Conservation (phyloP, 2,888 invertebrate species). For the Synergus gifuensis region DNA sequence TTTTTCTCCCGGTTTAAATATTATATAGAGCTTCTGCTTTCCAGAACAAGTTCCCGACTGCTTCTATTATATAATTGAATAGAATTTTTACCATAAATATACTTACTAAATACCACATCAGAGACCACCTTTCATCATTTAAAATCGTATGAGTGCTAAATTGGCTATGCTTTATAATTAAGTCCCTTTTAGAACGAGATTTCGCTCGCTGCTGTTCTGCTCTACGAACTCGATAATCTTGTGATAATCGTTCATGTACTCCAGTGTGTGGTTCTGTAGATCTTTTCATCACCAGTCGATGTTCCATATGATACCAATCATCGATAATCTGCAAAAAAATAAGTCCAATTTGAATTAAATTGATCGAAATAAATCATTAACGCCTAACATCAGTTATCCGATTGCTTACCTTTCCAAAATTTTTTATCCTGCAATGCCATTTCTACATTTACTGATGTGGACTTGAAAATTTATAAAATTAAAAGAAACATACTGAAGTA, state of each 20-base stretch:
- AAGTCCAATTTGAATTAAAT: neutral
- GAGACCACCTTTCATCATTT: slow-evolving; percentile 95
- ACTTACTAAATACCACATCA: slow-evolving; percentile 99
- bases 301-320: slow-evolving; percentile 92
- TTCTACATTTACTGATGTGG: no score
- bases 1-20: neutral
- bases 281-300: slow-evolving; percentile 88
- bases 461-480: no score
- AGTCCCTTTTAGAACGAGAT: slow-evolving; percentile 89
- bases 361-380: neutral
- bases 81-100: neutral
- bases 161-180: slow-evolving; percentile 76
- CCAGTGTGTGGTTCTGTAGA: slow-evolving; percentile 85
- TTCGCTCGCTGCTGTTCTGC: slow-evolving; percentile 90
- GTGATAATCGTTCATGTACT: slow-evolving; percentile 85
- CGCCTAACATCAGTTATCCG: no score
- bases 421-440: no score
- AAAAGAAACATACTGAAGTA: no score
- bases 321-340: slow-evolving; percentile 87
- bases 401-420: no score
- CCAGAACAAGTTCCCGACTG: neutral
- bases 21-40: neutral
- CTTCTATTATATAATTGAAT: neutral
- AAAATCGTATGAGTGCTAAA: slow-evolving; percentile 77
- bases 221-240: slow-evolving; percentile 89